A percentile compares a stretch with the other conserved stretches of the same genome.
Evolutionary conservation across 2,797 vertebrate genomes (phyloP).

Genomic region (Streptopelia turtur): DNA sequence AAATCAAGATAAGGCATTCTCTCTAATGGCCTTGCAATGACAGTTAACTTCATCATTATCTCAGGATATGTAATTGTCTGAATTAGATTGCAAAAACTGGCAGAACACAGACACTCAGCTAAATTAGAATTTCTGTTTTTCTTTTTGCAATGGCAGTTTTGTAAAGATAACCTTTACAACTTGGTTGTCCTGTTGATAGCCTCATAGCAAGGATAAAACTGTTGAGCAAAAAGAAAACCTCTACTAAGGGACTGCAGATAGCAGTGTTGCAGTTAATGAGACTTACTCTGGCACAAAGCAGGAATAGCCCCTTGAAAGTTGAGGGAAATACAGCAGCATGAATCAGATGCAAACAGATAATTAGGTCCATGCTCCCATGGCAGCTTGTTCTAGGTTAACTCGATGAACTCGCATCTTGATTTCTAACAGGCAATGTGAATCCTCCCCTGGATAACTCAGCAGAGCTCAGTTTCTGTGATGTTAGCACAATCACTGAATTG

Average conservation of each 20-base stretch:
- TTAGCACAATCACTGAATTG: neutral
- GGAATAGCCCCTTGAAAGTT: neutral
- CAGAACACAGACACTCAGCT: neutral
- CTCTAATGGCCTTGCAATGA: neutral
- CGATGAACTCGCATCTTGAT: fast-evolving
- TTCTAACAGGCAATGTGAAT: neutral
- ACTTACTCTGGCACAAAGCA: neutral
- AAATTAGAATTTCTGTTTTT: neutral
- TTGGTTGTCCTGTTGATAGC: neutral
- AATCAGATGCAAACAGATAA: neutral
- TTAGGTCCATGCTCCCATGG: neutral
- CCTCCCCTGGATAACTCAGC: neutral
- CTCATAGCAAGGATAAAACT: neutral
- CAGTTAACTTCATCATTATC: neutral
- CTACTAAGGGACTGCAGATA: neutral
- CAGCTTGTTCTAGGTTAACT: neutral
- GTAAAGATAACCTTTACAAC: neutral
- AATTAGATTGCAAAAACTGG: neutral
- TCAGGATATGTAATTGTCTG: neutral
- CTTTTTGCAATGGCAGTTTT: neutral
- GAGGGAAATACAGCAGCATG: neutral
- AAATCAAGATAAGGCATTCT: constrained; percentile 24
- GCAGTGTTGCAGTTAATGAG: neutral
- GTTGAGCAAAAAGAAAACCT: neutral
- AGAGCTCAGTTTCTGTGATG: neutral